phyloP scores from a whole-genome alignment of 2,797 vertebrate genomes.

The Sarcophilus harrisii region DNA sequence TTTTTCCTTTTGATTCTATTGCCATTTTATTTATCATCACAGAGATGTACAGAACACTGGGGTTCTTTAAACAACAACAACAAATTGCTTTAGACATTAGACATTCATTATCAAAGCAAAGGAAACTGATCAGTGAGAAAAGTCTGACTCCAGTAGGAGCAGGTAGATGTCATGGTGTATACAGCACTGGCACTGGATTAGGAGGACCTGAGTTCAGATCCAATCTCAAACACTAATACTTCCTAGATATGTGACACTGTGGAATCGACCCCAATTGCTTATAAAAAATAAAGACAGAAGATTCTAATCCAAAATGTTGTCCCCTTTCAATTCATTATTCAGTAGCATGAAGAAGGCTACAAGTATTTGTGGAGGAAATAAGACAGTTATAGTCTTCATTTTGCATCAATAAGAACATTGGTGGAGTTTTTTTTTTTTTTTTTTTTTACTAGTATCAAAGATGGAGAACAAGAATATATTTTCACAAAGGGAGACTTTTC shows the following conservation, averaged over 20 bases:
- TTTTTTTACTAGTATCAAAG: background rate
- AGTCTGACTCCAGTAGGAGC: background rate
- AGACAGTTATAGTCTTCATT: background rate
- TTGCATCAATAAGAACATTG: background rate
- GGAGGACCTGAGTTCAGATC: no score
- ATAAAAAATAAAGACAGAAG: background rate
- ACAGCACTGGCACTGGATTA: no score
- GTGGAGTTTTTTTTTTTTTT: background rate
- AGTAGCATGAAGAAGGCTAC: background rate
- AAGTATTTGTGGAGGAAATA: background rate
- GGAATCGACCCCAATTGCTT: no score
- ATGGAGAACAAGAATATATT: background rate
- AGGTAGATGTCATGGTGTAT: no score
- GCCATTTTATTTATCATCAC: background rate
- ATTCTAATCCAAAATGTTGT: background rate
- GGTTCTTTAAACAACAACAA: background rate
- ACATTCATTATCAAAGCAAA: background rate
- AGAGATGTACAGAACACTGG: background rate
- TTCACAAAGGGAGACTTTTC: background rate
- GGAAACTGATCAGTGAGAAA: background rate
- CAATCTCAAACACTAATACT: no score
- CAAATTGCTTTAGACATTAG: no score
- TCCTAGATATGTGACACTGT: no score
- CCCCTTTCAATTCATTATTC: background rate
- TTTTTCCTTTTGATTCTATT: background rate